phyloP scores from a whole-genome alignment of 2,888 invertebrate species.

The Macrosoma leucophasiata region DNA sequence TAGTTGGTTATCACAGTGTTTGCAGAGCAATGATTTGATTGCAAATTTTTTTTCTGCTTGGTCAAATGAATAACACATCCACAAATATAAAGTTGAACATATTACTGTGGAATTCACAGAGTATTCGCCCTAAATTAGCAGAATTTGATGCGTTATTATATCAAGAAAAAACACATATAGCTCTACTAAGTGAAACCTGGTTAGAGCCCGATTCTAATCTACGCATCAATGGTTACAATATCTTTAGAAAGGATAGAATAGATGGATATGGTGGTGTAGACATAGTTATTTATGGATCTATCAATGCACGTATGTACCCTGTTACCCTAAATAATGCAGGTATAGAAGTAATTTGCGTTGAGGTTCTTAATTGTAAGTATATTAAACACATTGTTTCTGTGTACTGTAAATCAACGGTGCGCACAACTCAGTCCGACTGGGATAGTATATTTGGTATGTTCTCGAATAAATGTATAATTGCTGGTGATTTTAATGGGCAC shows the following conservation, averaged over 20 bases:
- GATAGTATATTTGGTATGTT: constrained; percentile 2
- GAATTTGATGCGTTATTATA: background rate
- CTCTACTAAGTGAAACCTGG: background rate
- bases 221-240: background rate
- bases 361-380: constrained; percentile 10
- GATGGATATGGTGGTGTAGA: background rate
- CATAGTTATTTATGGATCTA: background rate
- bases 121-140: background rate
- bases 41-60: background rate
- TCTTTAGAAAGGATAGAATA: background rate
- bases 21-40: background rate
- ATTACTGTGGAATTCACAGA: background rate
- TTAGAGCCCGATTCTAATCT: background rate
- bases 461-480: constrained; percentile 12
- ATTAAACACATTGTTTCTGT: constrained; percentile 18
- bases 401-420: constrained; percentile 19
- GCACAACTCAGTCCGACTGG: constrained; percentile 11
- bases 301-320: background rate
- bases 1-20: background rate
- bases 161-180: too few relatives aligned
- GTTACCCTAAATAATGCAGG: background rate
- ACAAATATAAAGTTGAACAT: background rate
- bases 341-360: constrained; percentile 11
- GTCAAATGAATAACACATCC: too few relatives aligned
- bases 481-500: constrained; percentile 19